A percentile compares a stretch with the other conserved stretches of the same genome.
Conservation (phyloP, 2,888 invertebrate genomes). For the Pycnomerus fuliginosus region DNA sequence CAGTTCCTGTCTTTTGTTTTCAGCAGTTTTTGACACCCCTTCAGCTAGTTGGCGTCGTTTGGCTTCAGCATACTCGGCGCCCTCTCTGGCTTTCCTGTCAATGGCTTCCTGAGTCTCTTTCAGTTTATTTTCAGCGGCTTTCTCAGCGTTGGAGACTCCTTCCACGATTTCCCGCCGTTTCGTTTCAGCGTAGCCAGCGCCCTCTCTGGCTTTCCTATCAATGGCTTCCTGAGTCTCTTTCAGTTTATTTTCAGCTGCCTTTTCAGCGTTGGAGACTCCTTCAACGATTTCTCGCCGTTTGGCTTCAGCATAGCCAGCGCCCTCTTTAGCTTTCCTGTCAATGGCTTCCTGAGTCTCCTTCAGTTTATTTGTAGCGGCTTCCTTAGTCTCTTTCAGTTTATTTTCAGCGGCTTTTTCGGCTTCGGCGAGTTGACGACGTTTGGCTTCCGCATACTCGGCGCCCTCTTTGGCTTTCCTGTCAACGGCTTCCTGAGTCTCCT, state of each 20-base stretch:
- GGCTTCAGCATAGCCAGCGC: constrained; percentile 4
- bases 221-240: constrained; percentile 21
- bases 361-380: constrained; percentile 53
- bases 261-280: constrained; percentile 46
- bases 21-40: background rate
- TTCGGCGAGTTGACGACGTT: constrained; percentile 46
- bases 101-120: constrained; percentile 16
- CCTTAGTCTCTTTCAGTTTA: constrained; percentile 47
- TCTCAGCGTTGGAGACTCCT: constrained; percentile 44
- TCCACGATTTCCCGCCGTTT: constrained; percentile 56
- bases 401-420: no score
- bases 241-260: no score
- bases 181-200: constrained; percentile 46
- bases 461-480: constrained; percentile 51
- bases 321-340: constrained; percentile 7
- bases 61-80: background rate
- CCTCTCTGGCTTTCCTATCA: constrained; percentile 56
- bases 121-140: constrained; percentile 35
- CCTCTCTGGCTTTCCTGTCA: constrained; percentile 6
- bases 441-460: constrained; percentile 4
- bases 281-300: constrained; percentile 46
- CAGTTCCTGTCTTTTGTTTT: background rate
- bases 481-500: constrained; percentile 63
- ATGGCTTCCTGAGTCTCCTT: constrained; percentile 54
- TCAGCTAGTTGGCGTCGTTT: background rate